phyloP scores from a whole-genome alignment of 2,113 vertebrate genomes.

The Petrocephalus zakoni region DNA sequence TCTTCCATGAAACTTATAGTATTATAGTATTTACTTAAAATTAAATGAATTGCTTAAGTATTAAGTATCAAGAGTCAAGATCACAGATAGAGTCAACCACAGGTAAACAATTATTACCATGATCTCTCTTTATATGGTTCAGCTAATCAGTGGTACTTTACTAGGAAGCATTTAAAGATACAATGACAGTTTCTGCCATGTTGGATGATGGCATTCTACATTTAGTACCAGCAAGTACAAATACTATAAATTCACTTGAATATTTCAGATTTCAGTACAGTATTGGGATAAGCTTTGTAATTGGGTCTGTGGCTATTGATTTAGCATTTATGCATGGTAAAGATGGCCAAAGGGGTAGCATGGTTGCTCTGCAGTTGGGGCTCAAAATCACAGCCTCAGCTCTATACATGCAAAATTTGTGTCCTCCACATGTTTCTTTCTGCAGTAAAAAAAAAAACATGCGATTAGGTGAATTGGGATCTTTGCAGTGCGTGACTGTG shows the following conservation, averaged over 20 bases:
- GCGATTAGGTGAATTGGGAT: background rate
- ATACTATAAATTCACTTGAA: background rate
- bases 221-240: background rate
- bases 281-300: background rate
- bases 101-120: background rate
- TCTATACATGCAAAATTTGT: background rate
- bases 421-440: background rate
- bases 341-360: background rate
- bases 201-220: background rate
- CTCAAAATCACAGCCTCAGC: background rate
- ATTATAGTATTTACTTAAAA: background rate
- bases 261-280: background rate
- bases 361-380: background rate
- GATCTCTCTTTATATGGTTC: background rate
- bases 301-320: background rate
- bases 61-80: background rate
- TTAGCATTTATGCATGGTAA: background rate
- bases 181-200: background rate
- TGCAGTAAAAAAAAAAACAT: constrained; percentile 5
- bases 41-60: background rate
- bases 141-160: background rate
- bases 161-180: background rate
- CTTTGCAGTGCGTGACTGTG: background rate
- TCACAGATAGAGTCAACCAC: background rate
- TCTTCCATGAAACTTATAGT: background rate